Percentiles rank a stretch among this genome's conserved stretches.
These are phyloP conservation scores for Caloenas nicobarica DNA, from an alignment of 2,113 vertebrate genomes.

Conservation along the genomic window DNA sequence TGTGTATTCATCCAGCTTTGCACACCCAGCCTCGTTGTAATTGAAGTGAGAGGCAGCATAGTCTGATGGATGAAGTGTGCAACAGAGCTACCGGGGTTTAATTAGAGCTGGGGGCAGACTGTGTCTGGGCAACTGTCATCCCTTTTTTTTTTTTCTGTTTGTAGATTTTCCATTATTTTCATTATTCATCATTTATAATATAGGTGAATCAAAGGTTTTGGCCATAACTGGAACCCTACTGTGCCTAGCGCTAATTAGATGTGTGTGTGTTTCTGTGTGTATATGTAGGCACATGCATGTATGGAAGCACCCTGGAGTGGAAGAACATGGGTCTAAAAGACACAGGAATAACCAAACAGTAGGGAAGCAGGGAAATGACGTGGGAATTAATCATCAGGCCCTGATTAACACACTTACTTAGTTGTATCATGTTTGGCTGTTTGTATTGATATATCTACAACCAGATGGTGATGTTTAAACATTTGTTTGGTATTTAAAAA, in stretches of 20 bases:
- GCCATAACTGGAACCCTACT: not conserved
- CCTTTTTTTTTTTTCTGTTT: not conserved
- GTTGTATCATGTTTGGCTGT: conserved; percentile 59
- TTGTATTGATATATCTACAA: conserved; percentile 61
- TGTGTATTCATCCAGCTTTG: conserved; percentile 22
- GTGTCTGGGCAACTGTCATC: not conserved
- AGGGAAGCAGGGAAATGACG: conserved; percentile 4
- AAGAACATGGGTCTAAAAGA: not conserved
- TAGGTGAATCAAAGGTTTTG: not conserved
- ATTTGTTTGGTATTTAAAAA: conserved; percentile 63
- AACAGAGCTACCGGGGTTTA: not conserved
- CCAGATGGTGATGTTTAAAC: conserved; percentile 69
- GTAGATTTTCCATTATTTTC: not conserved
- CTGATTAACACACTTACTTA: conserved; percentile 47
- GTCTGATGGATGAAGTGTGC: not conserved
- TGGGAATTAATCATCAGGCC: conserved; percentile 42
- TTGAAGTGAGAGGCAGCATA: not conserved
- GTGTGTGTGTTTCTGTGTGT: not conserved
- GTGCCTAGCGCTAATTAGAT: not conserved
- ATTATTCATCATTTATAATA: conserved; percentile 18
- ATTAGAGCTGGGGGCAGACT: not conserved
- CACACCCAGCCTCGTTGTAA: not conserved
- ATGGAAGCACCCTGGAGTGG: not conserved
- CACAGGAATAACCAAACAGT: not conserved
- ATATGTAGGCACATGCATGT: not conserved